Evolutionary conservation across 2,113 vertebrate species (phyloP).

Genomic region (Myotis davidii): DNA sequence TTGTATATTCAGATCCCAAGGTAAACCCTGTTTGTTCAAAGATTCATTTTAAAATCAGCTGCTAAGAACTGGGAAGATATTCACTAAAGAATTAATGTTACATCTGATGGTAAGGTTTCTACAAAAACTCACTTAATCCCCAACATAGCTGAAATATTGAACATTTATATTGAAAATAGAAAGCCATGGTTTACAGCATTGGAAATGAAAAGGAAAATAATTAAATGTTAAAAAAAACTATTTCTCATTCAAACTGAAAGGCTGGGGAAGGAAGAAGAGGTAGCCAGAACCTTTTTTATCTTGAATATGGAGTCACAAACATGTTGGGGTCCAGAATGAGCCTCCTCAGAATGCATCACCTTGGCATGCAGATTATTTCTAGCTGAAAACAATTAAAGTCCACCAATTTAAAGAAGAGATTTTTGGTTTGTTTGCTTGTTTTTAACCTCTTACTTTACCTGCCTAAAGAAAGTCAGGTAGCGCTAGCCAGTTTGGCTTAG

Average conservation of each 20-base stretch:
- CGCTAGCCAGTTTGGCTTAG: no score
- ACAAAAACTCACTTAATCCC: not conserved
- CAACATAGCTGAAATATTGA: not conserved
- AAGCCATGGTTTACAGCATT: not conserved
- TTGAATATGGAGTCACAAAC: not conserved
- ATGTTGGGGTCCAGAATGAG: not conserved
- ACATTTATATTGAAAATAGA: not conserved
- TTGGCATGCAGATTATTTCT: not conserved
- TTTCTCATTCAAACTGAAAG: not conserved
- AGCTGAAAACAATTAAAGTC: not conserved
- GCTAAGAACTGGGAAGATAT: not conserved
- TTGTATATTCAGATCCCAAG: not conserved
- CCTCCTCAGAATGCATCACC: not conserved
- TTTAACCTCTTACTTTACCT: not conserved
- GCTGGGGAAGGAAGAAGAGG: not conserved
- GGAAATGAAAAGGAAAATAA: slow-evolving; percentile 22
- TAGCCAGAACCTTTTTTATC: not conserved
- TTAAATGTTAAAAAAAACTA: not conserved
- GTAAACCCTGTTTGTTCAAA: slow-evolving; percentile 28
- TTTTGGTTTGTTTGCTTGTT: not conserved
- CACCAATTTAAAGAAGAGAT: not conserved
- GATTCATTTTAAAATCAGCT: slow-evolving; percentile 29
- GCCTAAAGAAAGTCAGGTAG: not conserved
- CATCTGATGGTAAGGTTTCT: not conserved
- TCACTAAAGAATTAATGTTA: not conserved